Evolutionary conservation across 2,797 vertebrate species (phyloP).

Genomic region (Microctenopoma lineatum): DNA sequence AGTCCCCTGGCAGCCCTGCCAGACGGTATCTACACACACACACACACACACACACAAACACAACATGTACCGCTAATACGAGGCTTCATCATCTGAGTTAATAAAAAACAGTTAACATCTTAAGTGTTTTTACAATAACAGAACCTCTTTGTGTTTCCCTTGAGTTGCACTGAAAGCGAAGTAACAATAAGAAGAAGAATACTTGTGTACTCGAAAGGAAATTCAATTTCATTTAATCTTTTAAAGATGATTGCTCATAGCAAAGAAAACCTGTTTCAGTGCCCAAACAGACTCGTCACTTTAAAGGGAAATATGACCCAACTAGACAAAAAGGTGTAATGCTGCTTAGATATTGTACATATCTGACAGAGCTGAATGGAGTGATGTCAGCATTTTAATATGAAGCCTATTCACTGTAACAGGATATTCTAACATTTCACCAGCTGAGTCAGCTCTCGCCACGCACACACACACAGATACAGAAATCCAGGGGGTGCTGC

Average conservation of each 20-base stretch:
- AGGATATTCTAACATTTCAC: slow-evolving; percentile 37
- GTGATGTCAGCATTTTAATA: slow-evolving; percentile 72
- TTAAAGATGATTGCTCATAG: too few relatives aligned
- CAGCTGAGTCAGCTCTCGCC: slow-evolving; percentile 61
- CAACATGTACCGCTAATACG: not conserved
- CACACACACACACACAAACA: slow-evolving; percentile 8
- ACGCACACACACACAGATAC: slow-evolving; percentile 18
- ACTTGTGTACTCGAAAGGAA: too few relatives aligned
- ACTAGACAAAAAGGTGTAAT: slow-evolving; percentile 44
- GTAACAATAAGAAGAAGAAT: too few relatives aligned
- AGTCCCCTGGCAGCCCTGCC: slow-evolving; percentile 92
- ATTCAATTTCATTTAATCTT: too few relatives aligned
- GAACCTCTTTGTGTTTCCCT: too few relatives aligned
- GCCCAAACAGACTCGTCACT: slow-evolving; percentile 23
- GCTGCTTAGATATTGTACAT: slow-evolving; percentile 59
- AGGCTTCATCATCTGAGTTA: too few relatives aligned
- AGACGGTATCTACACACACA: slow-evolving; percentile 89
- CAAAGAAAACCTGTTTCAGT: too few relatives aligned
- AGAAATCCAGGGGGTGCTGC: slow-evolving; percentile 20
- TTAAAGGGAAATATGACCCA: slow-evolving; percentile 60
- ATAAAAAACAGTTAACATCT: too few relatives aligned
- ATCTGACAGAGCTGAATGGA: slow-evolving; percentile 67
- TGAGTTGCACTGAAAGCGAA: too few relatives aligned
- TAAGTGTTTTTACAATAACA: too few relatives aligned
- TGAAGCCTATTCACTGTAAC: slow-evolving; percentile 46